Conservation (phyloP, 2,888 invertebrate genomes). For the Thyatira batis region DNA sequence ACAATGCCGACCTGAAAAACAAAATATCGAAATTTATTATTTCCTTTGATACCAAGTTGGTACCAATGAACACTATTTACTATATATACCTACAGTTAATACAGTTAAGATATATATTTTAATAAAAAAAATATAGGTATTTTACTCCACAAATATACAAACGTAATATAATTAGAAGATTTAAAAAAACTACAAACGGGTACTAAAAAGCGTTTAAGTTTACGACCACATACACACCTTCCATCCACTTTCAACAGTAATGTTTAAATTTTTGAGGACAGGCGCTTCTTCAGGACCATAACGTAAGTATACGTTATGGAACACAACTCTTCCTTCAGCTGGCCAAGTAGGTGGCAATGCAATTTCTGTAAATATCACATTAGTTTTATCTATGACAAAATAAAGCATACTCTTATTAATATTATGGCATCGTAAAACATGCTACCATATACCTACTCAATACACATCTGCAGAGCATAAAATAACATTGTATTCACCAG, state of each 20-base stretch:
- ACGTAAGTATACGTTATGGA: slow-evolving; percentile 82
- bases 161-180: no score
- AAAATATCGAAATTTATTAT: not conserved
- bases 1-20: slow-evolving; percentile 83
- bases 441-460: not conserved
- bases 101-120: no score
- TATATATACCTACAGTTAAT: no score
- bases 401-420: no score
- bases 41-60: no score
- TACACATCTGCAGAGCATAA: not conserved
- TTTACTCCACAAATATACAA: no score
- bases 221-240: slow-evolving; percentile 47
- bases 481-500: not conserved
- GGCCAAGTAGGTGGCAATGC: slow-evolving; percentile 84
- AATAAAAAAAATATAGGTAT: no score
- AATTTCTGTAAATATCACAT: slow-evolving; percentile 56
- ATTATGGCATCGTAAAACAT: not conserved
- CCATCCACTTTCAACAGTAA: slow-evolving; percentile 69
- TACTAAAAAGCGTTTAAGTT: no score
- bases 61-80: no score
- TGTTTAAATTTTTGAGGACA: slow-evolving; percentile 81
- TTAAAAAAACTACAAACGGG: no score
- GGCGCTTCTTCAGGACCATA: slow-evolving; percentile 84
- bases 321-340: slow-evolving; percentile 81
- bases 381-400: not conserved